These are phyloP conservation scores for Euura lappo DNA, from an alignment of 1,140 invertebrate species.

Conservation along the genomic window DNA sequence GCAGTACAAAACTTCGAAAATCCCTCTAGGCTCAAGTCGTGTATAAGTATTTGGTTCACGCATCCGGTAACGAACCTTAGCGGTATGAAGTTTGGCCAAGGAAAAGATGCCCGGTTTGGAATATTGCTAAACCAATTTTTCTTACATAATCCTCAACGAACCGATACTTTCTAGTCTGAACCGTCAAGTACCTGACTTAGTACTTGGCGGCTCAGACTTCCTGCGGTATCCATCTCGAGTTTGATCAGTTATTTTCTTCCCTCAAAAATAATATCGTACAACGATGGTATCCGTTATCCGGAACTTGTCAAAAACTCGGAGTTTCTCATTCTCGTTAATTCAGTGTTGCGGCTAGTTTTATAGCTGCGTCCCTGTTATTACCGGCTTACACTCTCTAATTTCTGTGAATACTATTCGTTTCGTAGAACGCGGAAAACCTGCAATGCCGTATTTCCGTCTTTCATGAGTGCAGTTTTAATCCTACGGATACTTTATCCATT, in stretches of 20 bases:
- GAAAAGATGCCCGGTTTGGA: background rate
- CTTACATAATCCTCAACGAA: too few relatives aligned
- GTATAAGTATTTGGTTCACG: conserved; percentile 5
- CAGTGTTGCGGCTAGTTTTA: too few relatives aligned
- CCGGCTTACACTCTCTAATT: background rate
- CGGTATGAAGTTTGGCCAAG: background rate
- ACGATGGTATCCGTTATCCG: too few relatives aligned
- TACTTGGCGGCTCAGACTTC: too few relatives aligned
- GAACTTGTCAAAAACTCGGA: too few relatives aligned
- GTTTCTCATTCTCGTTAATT: too few relatives aligned
- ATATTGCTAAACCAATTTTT: too few relatives aligned
- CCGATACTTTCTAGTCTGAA: too few relatives aligned
- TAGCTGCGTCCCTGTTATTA: background rate
- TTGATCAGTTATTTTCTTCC: too few relatives aligned
- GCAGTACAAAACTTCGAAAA: background rate
- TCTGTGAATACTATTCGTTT: background rate
- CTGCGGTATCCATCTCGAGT: too few relatives aligned
- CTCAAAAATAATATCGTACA: too few relatives aligned
- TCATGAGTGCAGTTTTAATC: background rate
- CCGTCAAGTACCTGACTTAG: too few relatives aligned
- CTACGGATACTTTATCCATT: background rate
- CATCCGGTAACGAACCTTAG: background rate
- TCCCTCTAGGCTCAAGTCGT: conserved; percentile 5
- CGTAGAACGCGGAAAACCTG: background rate
- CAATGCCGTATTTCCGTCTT: background rate